phyloP scores from a whole-genome alignment of 2,113 vertebrate genomes.

The Vimba vimba region DNA sequence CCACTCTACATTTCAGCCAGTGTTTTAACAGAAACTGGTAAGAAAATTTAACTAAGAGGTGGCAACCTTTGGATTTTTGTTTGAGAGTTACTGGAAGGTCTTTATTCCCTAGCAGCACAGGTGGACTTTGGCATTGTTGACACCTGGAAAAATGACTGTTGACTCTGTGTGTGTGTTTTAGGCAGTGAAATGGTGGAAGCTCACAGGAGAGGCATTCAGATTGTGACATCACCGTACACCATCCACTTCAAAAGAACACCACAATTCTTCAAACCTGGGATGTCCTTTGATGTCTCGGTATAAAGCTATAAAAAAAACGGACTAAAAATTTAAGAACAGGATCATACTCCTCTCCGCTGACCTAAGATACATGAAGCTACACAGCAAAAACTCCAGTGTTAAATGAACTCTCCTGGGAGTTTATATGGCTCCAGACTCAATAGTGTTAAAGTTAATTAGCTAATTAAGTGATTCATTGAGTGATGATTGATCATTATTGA shows the following conservation, averaged over 20 bases:
- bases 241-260: slow-evolving; percentile 86
- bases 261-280: slow-evolving; percentile 87
- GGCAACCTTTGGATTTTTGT: not conserved
- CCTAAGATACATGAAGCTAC: not conserved
- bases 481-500: no score
- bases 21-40: slow-evolving; percentile 82
- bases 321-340: not conserved
- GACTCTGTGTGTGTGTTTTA: slow-evolving; percentile 57
- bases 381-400: no score
- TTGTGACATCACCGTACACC: slow-evolving; percentile 85
- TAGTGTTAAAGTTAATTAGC: no score
- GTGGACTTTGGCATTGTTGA: not conserved
- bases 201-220: slow-evolving; percentile 74
- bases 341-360: not conserved
- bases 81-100: not conserved
- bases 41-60: slow-evolving; percentile 18
- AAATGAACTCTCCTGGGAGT: no score
- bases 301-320: not conserved
- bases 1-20: slow-evolving; percentile 70
- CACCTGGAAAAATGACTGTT: not conserved
- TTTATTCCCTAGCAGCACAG: not conserved
- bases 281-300: slow-evolving; percentile 87
- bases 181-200: slow-evolving; percentile 90
- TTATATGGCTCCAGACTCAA: no score
- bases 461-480: no score